These are phyloP conservation scores for Diploptera punctata DNA, from an alignment of 2,888 invertebrate species.

Conservation along the genomic window DNA sequence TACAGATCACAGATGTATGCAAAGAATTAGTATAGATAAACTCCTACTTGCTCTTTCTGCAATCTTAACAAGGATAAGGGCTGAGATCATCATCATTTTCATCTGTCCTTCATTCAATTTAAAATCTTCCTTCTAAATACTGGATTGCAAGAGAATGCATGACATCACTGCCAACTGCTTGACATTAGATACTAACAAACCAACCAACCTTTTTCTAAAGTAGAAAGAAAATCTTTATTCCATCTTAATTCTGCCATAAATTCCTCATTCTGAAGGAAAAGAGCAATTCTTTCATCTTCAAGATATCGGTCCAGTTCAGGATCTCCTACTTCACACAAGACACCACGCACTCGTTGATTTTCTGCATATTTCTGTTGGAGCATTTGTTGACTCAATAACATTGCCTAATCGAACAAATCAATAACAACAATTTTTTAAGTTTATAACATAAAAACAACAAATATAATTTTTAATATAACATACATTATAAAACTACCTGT, in stretches of 20 bases:
- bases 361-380: constrained; percentile 56
- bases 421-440: no score
- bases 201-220: constrained; percentile 55
- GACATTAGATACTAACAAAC: background rate
- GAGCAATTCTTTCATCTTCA: constrained; percentile 61
- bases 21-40: no score
- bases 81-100: no score
- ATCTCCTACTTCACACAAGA: constrained; percentile 50
- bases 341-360: constrained; percentile 54
- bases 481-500: constrained; percentile 24
- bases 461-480: background rate
- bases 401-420: no score
- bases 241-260: constrained; percentile 59
- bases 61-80: no score
- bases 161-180: no score
- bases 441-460: no score
- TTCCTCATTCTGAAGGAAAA: constrained; percentile 63
- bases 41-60: no score
- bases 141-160: no score
- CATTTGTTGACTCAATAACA: constrained; percentile 48
- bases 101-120: no score
- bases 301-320: constrained; percentile 56
- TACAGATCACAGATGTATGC: no score
- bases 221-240: constrained; percentile 60
- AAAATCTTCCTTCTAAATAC: no score